Percentiles rank a stretch among this genome's conserved stretches.
These are phyloP conservation scores for Ganaspis brasiliensis DNA, from an alignment of 2,888 invertebrate genomes.

Conservation along the genomic window DNA sequence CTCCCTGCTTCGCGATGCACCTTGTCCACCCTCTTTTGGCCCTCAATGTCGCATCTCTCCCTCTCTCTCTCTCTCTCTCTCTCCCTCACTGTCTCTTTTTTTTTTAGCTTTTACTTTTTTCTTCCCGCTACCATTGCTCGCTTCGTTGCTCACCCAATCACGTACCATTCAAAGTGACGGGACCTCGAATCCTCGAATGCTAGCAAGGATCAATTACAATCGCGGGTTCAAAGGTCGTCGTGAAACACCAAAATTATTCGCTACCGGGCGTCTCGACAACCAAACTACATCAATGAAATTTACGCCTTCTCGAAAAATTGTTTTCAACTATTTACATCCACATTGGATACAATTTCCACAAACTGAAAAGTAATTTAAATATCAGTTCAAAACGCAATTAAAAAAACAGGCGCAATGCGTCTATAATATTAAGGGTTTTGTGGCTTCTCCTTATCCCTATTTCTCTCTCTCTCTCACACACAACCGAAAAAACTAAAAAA, in stretches of 20 bases:
- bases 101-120: constrained; percentile 47
- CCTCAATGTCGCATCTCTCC: constrained; percentile 36
- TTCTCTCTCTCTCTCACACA: too few species aligned
- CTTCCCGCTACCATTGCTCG: constrained; percentile 55
- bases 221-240: constrained; percentile 57
- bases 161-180: constrained; percentile 74
- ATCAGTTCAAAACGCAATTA: too few species aligned
- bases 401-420: too few species aligned
- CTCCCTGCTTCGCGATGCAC: not conserved
- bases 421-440: too few species aligned
- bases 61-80: constrained; percentile 42
- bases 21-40: constrained; percentile 24
- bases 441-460: too few species aligned
- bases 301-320: not conserved
- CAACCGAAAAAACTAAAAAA: too few species aligned
- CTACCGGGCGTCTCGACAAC: not conserved
- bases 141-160: constrained; percentile 75
- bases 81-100: constrained; percentile 32
- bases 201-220: constrained; percentile 71
- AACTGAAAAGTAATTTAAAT: too few species aligned
- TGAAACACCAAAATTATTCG: constrained; percentile 32
- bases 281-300: not conserved
- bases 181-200: constrained; percentile 61
- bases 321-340: too few species aligned
- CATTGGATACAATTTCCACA: too few species aligned